Base-by-base conservation (phyloP, 2,888 invertebrate genomes). In the Cyclophora punctaria region DNA sequence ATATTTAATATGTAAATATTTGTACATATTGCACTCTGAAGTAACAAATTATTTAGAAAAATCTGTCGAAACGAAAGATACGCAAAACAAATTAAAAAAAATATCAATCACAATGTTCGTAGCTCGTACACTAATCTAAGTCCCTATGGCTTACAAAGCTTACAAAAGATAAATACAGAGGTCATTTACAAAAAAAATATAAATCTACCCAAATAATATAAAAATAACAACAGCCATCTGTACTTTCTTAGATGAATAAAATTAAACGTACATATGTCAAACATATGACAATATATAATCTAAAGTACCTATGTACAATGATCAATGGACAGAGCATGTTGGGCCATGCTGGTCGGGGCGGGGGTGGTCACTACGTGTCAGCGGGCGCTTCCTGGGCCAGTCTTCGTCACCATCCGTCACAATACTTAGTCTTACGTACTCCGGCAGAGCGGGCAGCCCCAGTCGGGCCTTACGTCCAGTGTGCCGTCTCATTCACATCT, bases 1-100 rank as follows among this genome's bases (percentile, higher is more conserved):
- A 84, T 83, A 83, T 82, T 83, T 90, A 73, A 78, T 79, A 85
- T 87, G 87, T 87, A 88, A 91, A 91, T 91, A 91, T 92, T 92
- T 92, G 91, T 92, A 92, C 91, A 92, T 92, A 92, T 92, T 92
- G 92, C 92, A 92, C 92, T 91, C 91, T 90, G 87, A 88, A 87
- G 81, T 86, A 86, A 88, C 85, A 83, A 87, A 81, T 80, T 78
- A 78, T 82, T 83, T 79, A 80, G 77, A 80, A 78, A 80, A 72
- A 79, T 80, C 72, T 80, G 79, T 82, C 79, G 75, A 83, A 83
- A 81, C 78, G 80, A 81, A 44, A 84, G 74, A 80, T 78, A 79
- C 76, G 79, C 71, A 72, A 81, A 80, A 82, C 79, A 71, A 41
- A 48, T 44, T 49, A 75, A 79, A 75, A 75, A 78, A 80, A 75